Evolutionary conservation across 1,140 invertebrate species (phyloP).

Genomic region (Bombus superbus): DNA sequence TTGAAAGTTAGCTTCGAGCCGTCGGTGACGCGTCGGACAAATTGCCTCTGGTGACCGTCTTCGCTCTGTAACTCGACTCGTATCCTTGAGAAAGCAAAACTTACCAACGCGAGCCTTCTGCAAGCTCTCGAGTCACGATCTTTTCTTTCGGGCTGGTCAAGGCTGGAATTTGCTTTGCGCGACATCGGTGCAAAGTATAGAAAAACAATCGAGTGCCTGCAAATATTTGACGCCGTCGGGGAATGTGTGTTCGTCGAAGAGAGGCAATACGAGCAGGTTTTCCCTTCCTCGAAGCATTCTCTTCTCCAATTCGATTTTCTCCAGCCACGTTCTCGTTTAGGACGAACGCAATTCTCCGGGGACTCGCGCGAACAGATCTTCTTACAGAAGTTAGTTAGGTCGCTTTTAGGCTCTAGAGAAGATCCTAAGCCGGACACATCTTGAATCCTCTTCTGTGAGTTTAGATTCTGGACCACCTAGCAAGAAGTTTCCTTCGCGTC

Average conservation of each 20-base stretch:
- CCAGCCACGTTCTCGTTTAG: neutral
- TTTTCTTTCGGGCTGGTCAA: neutral
- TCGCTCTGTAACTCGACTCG: neutral
- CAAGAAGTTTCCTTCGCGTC: neutral
- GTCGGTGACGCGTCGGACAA: slow-evolving; percentile 25
- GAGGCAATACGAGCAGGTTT: neutral
- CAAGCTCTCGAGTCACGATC: neutral
- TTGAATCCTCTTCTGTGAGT: neutral
- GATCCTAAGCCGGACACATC: neutral
- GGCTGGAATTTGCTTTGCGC: neutral
- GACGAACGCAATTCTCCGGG: neutral
- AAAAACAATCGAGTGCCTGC: slow-evolving; percentile 10
- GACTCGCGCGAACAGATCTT: neutral
- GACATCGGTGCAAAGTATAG: slow-evolving; percentile 8
- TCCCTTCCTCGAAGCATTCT: neutral
- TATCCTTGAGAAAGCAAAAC: slow-evolving; percentile 38
- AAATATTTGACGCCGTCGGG: neutral
- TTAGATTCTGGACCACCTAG: neutral
- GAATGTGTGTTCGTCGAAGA: neutral
- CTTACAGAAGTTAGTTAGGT: no score
- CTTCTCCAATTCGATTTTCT: neutral
- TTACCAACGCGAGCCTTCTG: neutral
- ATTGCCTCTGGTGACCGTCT: slow-evolving; percentile 35
- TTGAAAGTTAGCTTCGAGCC: slow-evolving; percentile 31
- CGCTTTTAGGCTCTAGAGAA: no score